Evolutionary conservation across 2,888 invertebrate genomes (phyloP), one percentile per base, ranked within the genome.

Genomic region (Lottia scabra): DNA sequence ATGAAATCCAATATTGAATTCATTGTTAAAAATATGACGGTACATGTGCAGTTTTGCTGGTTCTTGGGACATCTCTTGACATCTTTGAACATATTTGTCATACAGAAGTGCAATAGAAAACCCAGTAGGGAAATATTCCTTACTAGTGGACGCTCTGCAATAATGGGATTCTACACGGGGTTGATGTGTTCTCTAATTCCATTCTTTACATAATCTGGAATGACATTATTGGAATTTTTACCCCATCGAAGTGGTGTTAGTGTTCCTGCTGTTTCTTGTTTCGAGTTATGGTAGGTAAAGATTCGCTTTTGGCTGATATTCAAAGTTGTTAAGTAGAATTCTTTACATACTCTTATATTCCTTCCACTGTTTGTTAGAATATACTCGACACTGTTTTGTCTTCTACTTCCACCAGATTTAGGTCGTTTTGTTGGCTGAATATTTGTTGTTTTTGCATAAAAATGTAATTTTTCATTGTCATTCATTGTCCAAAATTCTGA

Each of bases 1-100:
- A 15, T 73, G 70, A 45, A 73, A 70, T 6, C 16, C 70, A 4
- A 73, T 46, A 43, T 75, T 75, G 65, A 70, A 75, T 63, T 75
- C 70, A 8, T 23, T 65, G 30, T 70, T 65, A 48, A 75, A 75
- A 23, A 73, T 71, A 2, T 75, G 30, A 1, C 72, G 16, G 64
- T 75, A 75, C 19, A 71, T n/a, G 38, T 75, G 72, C 13, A 69
- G 66, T n/a, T 71, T 67, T 15, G 46, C 74, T 19, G 68, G 63
- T 30, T 27, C 63, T 27, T 23, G 62, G 5, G 66, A 66, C 1
- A 71, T 48, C 63, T 71, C 69, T 26, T 30, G 10, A 13, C 71
- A 74, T 16, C 44, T n/a, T 26, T 66, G 12, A 43, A 65, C 65
- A 65, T 74, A 74, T 16, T 68, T 45, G 27, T 63, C 45, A 63